Base-by-base conservation (phyloP, 2,888 invertebrate species). In the Lepetodrilus schrolli region DNA sequence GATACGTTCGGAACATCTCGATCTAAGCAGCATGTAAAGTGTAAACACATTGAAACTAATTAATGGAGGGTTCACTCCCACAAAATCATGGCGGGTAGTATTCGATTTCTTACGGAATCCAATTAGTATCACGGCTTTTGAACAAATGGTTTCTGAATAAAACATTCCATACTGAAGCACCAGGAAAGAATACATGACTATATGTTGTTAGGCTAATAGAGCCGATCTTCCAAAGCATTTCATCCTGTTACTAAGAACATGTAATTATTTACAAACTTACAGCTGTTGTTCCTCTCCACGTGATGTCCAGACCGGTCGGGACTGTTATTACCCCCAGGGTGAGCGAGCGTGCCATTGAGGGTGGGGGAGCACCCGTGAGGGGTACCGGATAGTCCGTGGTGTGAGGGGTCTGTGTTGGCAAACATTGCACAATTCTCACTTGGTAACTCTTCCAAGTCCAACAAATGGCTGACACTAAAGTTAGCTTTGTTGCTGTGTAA, bases 371-470 rank as follows among this genome's bases (percentile, higher is more conserved):
- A 84, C 2, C 83, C 80, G 72, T 83, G 83, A 26, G 82, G 80
- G 7, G 82, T 23, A 26, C 20, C 20, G 21, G 38, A 83, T n/a
- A 83, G 81, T 26, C 81, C 82, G 47, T 68, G 68, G 5, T 82
- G 83, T 4, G 81, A 80, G 13, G 83, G 82, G 70, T 83, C 87
- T n/a, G 83, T 82, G 70, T 79, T 80, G 0, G 83, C 84, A 71
- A 83, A 86, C 86, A 86, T 86, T 65, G 84, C 86, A 75, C 85
- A 86, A 51, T 86, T 84, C 72, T 86, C 86, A 70, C 83, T 79
- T 8, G 87, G 85, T 49, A 86, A 72, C 72, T 85, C 87, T 49
- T 85, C 85, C 70, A 87, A 78, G 80, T 86, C 86, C 78, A 87
- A 73, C 38, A 86, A 76, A 71, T 84, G 84, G 69, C 83, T 86